These are phyloP conservation scores for Pao palembangensis DNA, from an alignment of 2,113 vertebrate species.

Conservation along the genomic window DNA sequence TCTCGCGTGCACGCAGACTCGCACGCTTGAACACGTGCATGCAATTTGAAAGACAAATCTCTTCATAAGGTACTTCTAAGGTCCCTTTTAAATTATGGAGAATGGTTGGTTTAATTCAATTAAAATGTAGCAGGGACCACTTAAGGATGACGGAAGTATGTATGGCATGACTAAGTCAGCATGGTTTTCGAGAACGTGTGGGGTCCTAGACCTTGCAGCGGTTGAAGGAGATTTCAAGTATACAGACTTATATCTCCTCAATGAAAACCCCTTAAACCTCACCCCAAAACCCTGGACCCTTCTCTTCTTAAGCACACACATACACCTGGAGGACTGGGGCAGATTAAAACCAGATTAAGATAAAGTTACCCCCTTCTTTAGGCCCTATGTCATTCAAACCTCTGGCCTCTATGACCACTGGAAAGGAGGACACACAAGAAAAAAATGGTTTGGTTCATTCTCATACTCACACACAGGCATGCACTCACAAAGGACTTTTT, in stretches of 20 bases:
- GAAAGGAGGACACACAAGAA: constrained; percentile 52
- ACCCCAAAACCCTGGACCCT: constrained; percentile 52
- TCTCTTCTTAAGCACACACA: constrained; percentile 70
- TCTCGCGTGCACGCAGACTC: constrained; percentile 17
- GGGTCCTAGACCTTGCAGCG: constrained; percentile 42
- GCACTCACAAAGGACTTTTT: constrained; percentile 70
- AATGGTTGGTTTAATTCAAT: constrained; percentile 70
- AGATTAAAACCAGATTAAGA: constrained; percentile 78
- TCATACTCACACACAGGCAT: constrained; percentile 24
- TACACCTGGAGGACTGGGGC: constrained; percentile 66
- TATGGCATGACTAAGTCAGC: constrained; percentile 42
- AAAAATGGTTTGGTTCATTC: constrained; percentile 62
- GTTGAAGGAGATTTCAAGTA: constrained; percentile 64
- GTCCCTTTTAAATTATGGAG: constrained; percentile 50
- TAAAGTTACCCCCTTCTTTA: constrained; percentile 73
- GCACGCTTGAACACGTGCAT: constrained; percentile 13
- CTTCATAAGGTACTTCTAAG: constrained; percentile 63
- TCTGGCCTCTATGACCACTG: constrained; percentile 50
- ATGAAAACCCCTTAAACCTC: constrained; percentile 50
- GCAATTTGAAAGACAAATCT: constrained; percentile 57
- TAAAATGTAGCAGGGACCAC: constrained; percentile 58
- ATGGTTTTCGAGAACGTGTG: constrained; percentile 30
- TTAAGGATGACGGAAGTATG: constrained; percentile 45
- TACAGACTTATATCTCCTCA: constrained; percentile 53
- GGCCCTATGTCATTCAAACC: constrained; percentile 70